Evolutionary conservation across 2,113 vertebrate genomes (phyloP), one percentile per base, ranked within the genome.

Genomic region (Fulica atra): DNA sequence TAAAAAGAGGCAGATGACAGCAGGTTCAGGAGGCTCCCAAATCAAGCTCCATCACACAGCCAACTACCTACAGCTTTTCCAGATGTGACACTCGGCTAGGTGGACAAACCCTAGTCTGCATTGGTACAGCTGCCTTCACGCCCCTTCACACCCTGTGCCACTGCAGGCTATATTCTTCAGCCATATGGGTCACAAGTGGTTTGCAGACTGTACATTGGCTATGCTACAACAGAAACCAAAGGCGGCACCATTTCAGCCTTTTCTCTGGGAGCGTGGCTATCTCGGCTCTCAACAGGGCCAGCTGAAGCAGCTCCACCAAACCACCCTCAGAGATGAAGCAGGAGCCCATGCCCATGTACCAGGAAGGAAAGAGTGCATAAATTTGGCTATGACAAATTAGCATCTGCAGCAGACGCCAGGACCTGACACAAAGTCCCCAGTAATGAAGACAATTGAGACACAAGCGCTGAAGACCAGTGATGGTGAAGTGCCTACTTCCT

Each of bases 401-500:
- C 92, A 96, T 72, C 73, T 94, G 83, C 7, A 29, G 57, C 70
- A 91, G 65, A 85, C 73, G 93, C 61, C 65, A 89, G 88, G 92
- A 81, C 36, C 83, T 89, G 91, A 77, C 93, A 95, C 44, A 40
- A 94, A 84, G 80, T 59, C 65, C 31, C 10, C 40, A 23, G 16
- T 53, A 94, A 94, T 19, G 81, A 96, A 92, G 80, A 85, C 65
- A 65, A 89, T 59, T 86, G 72, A 86, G 65, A 69, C 19, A 2
- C 8, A 61, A 87, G 38, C 8, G 86, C 80, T 92, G 46, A 95
- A 90, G 60, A 87, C 56, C 76, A 64, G 71, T 68, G 64, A 71
- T 3, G 33, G 68, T 56, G 12, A 82, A 87, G 78, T 0, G 0
- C 6, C 80, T 64, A 7, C 53, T 38, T 91, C 53, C 48, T 23